Percentiles rank a stretch among this genome's conserved stretches.
These are phyloP conservation scores for Micrasema longulum DNA, from an alignment of 1,140 invertebrate genomes.

Conservation along the genomic window DNA sequence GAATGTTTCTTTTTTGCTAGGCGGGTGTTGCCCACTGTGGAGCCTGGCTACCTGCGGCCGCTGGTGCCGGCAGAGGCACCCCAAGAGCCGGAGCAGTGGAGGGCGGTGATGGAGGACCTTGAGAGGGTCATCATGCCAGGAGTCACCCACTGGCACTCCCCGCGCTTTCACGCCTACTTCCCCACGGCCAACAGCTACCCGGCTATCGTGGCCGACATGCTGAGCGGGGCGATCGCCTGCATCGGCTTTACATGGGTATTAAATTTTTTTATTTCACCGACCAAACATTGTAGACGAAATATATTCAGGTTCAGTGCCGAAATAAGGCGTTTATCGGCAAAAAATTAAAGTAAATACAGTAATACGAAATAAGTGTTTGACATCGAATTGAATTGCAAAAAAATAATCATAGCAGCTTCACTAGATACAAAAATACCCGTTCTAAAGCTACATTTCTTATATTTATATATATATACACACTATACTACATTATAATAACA, in stretches of 20 bases:
- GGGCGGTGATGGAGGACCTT: slow-evolving; percentile 90
- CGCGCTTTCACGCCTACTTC: slow-evolving; percentile 98
- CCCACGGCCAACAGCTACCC: slow-evolving; percentile 97
- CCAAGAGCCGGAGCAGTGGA: slow-evolving; percentile 85
- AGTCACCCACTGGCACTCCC: slow-evolving; percentile 97
- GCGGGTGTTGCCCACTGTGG: slow-evolving; percentile 82
- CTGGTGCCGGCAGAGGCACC: slow-evolving; percentile 88
- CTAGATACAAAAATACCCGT: too few species aligned
- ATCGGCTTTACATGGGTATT: slow-evolving; percentile 92
- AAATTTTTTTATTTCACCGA: too few species aligned
- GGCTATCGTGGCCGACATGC: slow-evolving; percentile 93
- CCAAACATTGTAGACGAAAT: too few species aligned
- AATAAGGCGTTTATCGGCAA: too few species aligned
- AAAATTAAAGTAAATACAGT: too few species aligned
- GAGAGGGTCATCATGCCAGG: slow-evolving; percentile 97
- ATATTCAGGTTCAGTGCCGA: too few species aligned
- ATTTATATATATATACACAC: too few species aligned
- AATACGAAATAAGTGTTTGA: too few species aligned
- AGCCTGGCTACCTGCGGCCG: slow-evolving; percentile 87
- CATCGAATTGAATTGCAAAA: too few species aligned
- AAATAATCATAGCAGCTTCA: too few species aligned
- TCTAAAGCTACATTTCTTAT: too few species aligned
- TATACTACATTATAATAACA: too few species aligned
- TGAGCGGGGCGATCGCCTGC: slow-evolving; percentile 93
- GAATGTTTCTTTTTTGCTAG: slow-evolving; percentile 62